These are phyloP conservation scores for Loripinus fragilis DNA, from an alignment of 2,888 invertebrate genomes.

Conservation along the genomic window DNA sequence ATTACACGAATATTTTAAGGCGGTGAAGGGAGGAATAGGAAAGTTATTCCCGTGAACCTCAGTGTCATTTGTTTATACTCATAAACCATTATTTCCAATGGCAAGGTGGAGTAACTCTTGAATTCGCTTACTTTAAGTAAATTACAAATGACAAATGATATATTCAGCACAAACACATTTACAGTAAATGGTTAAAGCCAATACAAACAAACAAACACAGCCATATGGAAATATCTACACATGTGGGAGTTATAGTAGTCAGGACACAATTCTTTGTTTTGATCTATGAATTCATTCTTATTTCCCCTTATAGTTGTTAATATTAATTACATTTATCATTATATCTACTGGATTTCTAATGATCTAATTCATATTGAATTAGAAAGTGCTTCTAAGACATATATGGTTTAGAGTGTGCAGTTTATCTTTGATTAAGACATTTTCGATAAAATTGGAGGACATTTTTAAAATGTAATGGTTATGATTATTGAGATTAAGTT, in stretches of 20 bases:
- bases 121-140: no score
- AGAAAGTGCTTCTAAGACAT: no score
- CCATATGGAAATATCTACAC: not conserved
- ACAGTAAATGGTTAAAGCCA: not conserved
- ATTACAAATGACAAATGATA: not conserved
- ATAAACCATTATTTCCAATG: no score
- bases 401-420: not conserved
- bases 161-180: constrained; percentile 5
- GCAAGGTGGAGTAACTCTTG: no score
- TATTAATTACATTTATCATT: not conserved
- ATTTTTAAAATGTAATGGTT: not conserved
- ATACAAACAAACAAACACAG: not conserved
- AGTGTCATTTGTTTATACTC: no score
- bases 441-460: not conserved
- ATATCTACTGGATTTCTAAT: not conserved
- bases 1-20: no score
- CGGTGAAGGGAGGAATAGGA: no score
- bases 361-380: no score
- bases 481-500: not conserved
- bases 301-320: not conserved
- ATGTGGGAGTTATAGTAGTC: not conserved
- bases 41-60: no score
- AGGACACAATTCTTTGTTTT: not conserved
- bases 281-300: not conserved
- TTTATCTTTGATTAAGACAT: not conserved